These are phyloP conservation scores for Nephrotoma guestfalica DNA, from an alignment of 2,888 invertebrate genomes.

Conservation along the genomic window DNA sequence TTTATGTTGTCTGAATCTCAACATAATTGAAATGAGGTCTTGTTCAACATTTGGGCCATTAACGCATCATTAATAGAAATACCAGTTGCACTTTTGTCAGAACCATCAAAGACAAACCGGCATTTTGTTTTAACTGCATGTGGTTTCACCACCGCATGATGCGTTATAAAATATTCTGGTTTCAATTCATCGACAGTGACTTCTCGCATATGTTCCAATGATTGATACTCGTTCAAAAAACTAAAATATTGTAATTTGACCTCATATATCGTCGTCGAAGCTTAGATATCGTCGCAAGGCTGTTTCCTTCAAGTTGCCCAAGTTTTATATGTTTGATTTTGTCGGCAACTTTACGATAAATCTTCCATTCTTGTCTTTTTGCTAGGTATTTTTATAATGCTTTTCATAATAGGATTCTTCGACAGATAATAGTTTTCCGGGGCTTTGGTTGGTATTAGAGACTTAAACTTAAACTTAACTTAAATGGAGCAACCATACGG, in stretches of 20 bases:
- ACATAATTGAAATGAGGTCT: too few species aligned
- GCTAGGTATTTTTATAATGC: background rate
- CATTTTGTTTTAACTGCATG: constrained; percentile 6
- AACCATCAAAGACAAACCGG: constrained; percentile 8
- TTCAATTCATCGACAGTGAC: background rate
- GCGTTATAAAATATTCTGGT: constrained; percentile 12
- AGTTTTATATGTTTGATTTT: background rate
- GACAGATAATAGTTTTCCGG: background rate
- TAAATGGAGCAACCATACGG: too few species aligned
- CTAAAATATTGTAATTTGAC: background rate
- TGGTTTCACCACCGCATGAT: constrained; percentile 12
- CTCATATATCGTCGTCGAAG: background rate
- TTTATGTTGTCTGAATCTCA: constrained; percentile 5
- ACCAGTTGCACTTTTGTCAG: background rate
- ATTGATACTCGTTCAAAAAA: constrained; percentile 4
- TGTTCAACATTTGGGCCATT: too few species aligned
- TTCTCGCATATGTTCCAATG: constrained; percentile 2
- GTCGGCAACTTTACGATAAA: too few species aligned
- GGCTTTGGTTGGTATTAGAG: too few species aligned
- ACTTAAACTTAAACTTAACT: too few species aligned
- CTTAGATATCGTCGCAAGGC: background rate
- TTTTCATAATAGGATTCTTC: background rate
- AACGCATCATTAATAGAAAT: constrained; percentile 7
- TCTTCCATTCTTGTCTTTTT: too few species aligned
- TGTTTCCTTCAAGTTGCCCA: background rate